Evolutionary conservation across 2,797 vertebrate genomes (phyloP).

Genomic region (Thamnophis elegans): DNA sequence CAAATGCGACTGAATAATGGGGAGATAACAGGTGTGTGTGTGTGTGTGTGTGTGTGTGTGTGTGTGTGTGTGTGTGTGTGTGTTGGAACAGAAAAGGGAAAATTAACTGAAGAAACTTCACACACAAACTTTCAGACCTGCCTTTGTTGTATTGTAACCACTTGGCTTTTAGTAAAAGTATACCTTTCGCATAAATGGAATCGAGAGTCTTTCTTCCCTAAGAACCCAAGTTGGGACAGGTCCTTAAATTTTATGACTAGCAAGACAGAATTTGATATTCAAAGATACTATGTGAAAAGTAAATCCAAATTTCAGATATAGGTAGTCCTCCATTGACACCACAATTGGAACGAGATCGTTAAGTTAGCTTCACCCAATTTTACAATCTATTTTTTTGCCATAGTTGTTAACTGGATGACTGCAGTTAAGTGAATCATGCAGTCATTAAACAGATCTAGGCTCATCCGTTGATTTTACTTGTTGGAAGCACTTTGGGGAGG

Average conservation of each 20-base stretch:
- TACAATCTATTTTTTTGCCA: too few species aligned
- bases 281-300: neutral
- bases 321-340: neutral
- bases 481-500: too few species aligned
- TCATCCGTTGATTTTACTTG: too few species aligned
- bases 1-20: neutral
- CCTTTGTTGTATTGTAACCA: neutral
- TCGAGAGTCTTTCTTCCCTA: neutral
- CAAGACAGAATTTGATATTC: neutral
- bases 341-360: neutral
- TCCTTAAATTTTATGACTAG: neutral
- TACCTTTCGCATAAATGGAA: neutral
- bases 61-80: fast-evolving
- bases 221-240: neutral
- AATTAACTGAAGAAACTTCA: neutral
- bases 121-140: neutral
- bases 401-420: too few species aligned
- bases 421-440: too few species aligned
- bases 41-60: fast-evolving
- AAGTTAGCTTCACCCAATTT: too few species aligned
- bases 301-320: neutral
- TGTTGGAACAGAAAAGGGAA: neutral
- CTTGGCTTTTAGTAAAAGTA: neutral
- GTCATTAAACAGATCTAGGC: too few species aligned
- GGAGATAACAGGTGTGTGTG: neutral